These are phyloP conservation scores for Thereva nobilitata DNA, from an alignment of 2,888 invertebrate species.

Conservation along the genomic window DNA sequence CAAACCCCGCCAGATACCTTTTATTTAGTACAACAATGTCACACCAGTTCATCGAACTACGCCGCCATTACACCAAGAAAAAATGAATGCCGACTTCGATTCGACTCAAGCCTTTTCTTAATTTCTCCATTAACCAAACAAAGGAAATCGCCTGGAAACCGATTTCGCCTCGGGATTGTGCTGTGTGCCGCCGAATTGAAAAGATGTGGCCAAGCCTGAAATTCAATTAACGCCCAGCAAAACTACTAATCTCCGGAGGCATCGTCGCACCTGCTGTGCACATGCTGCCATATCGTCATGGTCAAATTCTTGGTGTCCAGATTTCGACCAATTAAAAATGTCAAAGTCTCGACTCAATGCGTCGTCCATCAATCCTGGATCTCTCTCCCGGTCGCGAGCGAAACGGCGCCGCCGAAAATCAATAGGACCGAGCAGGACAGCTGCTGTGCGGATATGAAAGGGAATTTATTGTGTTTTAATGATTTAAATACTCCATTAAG, in stretches of 20 bases:
- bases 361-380: conserved; percentile 2
- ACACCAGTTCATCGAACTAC: no score
- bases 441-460: conserved; percentile 28
- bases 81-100: no score
- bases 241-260: neutral
- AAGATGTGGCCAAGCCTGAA: conserved; percentile 4
- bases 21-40: no score
- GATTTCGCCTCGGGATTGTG: no score
- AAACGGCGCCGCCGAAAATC: conserved; percentile 22
- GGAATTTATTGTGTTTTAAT: conserved; percentile 37
- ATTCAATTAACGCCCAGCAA: conserved; percentile 1
- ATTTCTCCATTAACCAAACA: no score
- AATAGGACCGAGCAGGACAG: conserved; percentile 29
- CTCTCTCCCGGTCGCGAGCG: neutral
- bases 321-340: conserved; percentile 27
- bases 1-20: no score
- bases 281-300: conserved; percentile 1
- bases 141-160: no score
- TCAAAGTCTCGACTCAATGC: neutral
- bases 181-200: neutral
- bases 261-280: conserved; percentile 11
- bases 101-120: no score
- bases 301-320: conserved; percentile 1
- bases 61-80: no score
- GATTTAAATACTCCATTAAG: conserved; percentile 40